Base-by-base conservation (phyloP, 2,888 invertebrate genomes). In the Leucophenga montana region DNA sequence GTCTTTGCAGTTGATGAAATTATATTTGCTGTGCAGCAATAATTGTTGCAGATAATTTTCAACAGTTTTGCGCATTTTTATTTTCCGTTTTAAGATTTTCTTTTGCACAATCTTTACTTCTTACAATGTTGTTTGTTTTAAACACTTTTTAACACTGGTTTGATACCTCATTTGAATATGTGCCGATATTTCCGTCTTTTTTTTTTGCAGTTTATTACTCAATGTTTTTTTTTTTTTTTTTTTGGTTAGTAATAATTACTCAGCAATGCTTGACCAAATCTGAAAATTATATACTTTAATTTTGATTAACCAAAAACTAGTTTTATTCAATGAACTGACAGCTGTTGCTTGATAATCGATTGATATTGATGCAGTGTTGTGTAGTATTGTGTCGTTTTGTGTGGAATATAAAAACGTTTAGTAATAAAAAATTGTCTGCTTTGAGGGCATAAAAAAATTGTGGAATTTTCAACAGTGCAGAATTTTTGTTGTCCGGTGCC, bases 41-140 rank as follows among this genome's bases (percentile, higher is more conserved):
- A 64, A 18, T 62, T 72, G 73, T 72, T 69, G 75, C 72, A 75
- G 70, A 71, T 69, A 69, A 18, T 69, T 65, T 33, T 70, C 72
- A 20, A 72, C 65, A 72, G 74, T 59, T 83, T 75, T 78, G 77
- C 77, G 78, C 83, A 80, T 81, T 76, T 83, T 79, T 59, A 20
- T 59, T 16, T 61, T 31, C 4, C 50, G 8, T 50, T n/a, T 50
- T 31, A 9, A 20, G 14, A 46, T 9, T 62, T 62, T 46, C n/a
- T 44, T 3, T 8, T 39, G 8, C 39, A 4, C 39, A 39, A 8
- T 16, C 13, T 27, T 50, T 27, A n/a, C 70, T 4, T 46, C 9
- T 66, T 48, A n/a, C 20, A 11, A 46, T 13, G 14, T 64, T 48
- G 14, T 22, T 54, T 54, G 57, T 33, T 50, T 50, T 71, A 31